A percentile compares a stretch with the other conserved stretches of the same genome.
Conservation (phyloP, 37 sponge, comb jelly and placozoan species). For the Geodia barretti region DNA sequence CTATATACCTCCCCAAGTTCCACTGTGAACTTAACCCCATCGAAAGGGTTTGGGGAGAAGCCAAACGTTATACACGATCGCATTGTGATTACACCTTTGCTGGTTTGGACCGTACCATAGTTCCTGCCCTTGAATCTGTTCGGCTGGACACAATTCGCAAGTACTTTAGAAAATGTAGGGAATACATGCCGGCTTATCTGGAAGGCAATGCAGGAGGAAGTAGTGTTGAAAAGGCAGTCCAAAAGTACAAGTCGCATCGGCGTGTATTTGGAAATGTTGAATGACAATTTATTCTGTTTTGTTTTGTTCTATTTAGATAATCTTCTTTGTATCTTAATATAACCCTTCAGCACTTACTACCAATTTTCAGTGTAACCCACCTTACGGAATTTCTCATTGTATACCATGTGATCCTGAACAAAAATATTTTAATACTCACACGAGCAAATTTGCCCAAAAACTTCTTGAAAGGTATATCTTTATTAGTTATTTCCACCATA, state of each 20-base stretch:
- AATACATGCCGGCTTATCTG: conserved; percentile 17
- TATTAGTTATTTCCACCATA: too few species aligned
- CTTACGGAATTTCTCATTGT: too few species aligned
- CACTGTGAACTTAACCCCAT: conserved; percentile 48
- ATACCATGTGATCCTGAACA: too few species aligned
- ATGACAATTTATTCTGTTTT: too few species aligned
- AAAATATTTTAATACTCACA: too few species aligned
- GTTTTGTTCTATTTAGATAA: too few species aligned
- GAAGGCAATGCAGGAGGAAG: conserved; percentile 6
- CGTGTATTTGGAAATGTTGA: background rate
- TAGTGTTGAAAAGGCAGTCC: background rate
- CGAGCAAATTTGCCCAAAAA: too few species aligned
- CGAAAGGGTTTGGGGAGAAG: conserved; percentile 21
- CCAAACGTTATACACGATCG: conserved; percentile 16
- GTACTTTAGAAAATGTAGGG: conserved; percentile 27
- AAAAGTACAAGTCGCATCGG: background rate
- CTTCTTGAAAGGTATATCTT: too few species aligned
- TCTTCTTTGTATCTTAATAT: too few species aligned
- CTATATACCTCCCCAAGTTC: background rate
- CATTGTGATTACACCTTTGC: conserved; percentile 40
- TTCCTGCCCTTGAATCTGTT: conserved; percentile 14
- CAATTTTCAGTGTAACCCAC: too few species aligned
- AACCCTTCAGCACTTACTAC: too few species aligned
- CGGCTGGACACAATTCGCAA: conserved; percentile 8
- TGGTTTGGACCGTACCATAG: conserved; percentile 1